phyloP scores from a whole-genome alignment of 1,140 invertebrate genomes.

The Drosophila neocordata region DNA sequence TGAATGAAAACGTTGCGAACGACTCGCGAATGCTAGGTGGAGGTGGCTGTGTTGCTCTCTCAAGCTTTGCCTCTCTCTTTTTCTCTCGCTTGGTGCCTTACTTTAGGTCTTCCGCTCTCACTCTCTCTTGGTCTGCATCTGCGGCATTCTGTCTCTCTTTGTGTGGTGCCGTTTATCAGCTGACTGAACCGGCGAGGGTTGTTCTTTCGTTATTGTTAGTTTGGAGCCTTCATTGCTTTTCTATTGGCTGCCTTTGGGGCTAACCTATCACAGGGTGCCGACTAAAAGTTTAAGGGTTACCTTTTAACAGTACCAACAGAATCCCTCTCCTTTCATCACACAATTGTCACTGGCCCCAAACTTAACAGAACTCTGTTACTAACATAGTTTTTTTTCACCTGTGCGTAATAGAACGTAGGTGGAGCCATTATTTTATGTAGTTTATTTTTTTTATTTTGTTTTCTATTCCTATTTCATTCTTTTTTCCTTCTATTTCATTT shows the following conservation, averaged over 20 bases:
- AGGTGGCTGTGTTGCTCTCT: conserved; percentile 33
- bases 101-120: conserved; percentile 35
- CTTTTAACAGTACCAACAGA: conserved; percentile 19
- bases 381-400: conserved; percentile 12
- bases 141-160: conserved; percentile 26
- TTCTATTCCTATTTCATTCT: background rate
- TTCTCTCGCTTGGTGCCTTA: conserved; percentile 33
- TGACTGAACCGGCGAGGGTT: conserved; percentile 51
- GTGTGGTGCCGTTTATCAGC: conserved; percentile 13
- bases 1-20: conserved; percentile 61
- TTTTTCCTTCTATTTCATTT: background rate
- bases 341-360: conserved; percentile 10
- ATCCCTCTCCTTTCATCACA: conserved; percentile 7
- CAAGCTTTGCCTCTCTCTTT: conserved; percentile 31
- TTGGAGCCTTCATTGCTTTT: conserved; percentile 48
- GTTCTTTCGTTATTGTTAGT: conserved; percentile 63
- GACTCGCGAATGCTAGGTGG: background rate
- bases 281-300: conserved; percentile 32
- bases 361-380: conserved; percentile 13
- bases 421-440: conserved; percentile 34
- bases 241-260: conserved; percentile 63
- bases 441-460: too few relatives aligned
- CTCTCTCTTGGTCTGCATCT: conserved; percentile 22
- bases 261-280: conserved; percentile 74
- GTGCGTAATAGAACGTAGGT: conserved; percentile 52